Evolutionary conservation across 2,888 invertebrate species (phyloP).

Genomic region (Cremastinae sp.): DNA sequence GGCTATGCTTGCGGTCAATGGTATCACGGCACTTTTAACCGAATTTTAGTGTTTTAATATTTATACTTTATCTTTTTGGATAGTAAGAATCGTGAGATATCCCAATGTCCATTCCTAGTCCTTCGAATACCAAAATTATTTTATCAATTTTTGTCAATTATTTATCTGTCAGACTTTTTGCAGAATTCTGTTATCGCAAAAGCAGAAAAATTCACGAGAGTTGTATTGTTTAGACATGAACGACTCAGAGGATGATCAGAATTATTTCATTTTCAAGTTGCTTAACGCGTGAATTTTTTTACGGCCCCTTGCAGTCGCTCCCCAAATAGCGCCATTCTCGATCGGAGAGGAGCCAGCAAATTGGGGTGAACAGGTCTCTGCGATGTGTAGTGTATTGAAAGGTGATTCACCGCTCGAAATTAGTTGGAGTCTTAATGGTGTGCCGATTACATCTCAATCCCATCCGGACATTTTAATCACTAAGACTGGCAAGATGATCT

Average conservation of each 20-base stretch:
- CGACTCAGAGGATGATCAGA: too few relatives aligned
- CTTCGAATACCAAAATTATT: neutral
- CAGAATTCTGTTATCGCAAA: neutral
- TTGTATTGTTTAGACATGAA: neutral
- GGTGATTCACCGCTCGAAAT: slow-evolving; percentile 91
- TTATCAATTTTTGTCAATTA: neutral
- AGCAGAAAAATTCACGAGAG: neutral
- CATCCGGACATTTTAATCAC: slow-evolving; percentile 74
- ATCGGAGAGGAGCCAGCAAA: slow-evolving; percentile 87
- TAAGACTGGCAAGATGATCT: slow-evolving; percentile 76
- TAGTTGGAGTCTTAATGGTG: slow-evolving; percentile 83
- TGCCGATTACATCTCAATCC: slow-evolving; percentile 66
- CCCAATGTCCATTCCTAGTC: slow-evolving; percentile 7
- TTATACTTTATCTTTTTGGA: slow-evolving; percentile 23
- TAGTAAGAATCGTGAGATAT: neutral
- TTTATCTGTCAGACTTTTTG: neutral
- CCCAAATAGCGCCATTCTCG: slow-evolving; percentile 86
- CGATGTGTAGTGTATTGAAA: slow-evolving; percentile 87
- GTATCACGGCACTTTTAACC: slow-evolving; percentile 73
- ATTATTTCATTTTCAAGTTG: too few relatives aligned
- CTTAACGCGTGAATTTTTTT: too few relatives aligned
- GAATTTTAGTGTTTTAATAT: slow-evolving; percentile 20
- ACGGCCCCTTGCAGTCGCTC: slow-evolving; percentile 82
- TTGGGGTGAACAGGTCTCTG: slow-evolving; percentile 88
- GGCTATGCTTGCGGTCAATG: slow-evolving; percentile 82